These are phyloP conservation scores for Epirrhoe tristata DNA, from an alignment of 2,888 invertebrate species.

Conservation along the genomic window DNA sequence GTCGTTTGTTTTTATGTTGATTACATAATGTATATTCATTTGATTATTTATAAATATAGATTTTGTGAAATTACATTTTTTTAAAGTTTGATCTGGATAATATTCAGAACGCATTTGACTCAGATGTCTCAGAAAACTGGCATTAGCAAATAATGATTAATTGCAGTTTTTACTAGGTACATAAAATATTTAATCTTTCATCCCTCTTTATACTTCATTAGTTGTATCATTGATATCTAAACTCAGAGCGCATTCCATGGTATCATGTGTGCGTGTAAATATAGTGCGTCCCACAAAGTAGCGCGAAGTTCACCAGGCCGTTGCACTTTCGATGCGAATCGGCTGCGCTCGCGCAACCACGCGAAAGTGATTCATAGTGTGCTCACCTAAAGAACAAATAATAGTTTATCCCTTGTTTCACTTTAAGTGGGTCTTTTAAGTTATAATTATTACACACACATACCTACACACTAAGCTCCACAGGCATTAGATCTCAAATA, in stretches of 20 bases:
- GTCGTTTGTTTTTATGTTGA: neutral
- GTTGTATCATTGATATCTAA: slow-evolving; percentile 5
- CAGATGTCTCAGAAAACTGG: too few relatives aligned
- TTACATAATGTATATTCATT: neutral
- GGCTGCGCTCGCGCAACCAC: slow-evolving; percentile 61
- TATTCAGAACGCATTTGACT: too few relatives aligned
- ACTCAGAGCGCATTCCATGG: slow-evolving; percentile 7
- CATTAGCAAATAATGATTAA: too few relatives aligned
- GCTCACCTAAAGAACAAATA: slow-evolving; percentile 37
- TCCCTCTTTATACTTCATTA: neutral
- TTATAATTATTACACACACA: too few relatives aligned
- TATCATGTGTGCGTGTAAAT: slow-evolving; percentile 33
- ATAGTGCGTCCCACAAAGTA: slow-evolving; percentile 66
- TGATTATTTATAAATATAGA: too few relatives aligned
- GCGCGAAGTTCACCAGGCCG: slow-evolving; percentile 80
- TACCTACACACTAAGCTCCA: too few relatives aligned
- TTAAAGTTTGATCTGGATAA: too few relatives aligned
- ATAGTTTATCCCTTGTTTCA: neutral
- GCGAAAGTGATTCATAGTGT: slow-evolving; percentile 77
- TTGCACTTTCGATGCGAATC: slow-evolving; percentile 77
- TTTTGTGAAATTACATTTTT: too few relatives aligned
- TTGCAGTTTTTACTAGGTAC: too few relatives aligned
- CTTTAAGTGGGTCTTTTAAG: too few relatives aligned
- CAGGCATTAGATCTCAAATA: too few relatives aligned
- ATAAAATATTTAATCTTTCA: too few relatives aligned